Conservation (phyloP, 2,113 vertebrate genomes). For the Chelonoidis abingdonii region DNA sequence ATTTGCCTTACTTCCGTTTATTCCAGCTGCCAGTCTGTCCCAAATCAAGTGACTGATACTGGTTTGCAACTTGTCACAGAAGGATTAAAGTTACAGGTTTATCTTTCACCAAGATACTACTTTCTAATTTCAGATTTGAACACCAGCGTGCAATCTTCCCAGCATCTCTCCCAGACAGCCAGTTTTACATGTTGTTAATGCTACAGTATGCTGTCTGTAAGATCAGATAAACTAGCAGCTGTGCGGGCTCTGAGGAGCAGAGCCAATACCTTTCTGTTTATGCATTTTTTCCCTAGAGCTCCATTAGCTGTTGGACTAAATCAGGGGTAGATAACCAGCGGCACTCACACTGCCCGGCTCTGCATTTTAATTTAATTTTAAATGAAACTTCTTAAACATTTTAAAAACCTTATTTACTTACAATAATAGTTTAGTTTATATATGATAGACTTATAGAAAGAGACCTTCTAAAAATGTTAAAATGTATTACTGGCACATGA, state of each 20-base stretch:
- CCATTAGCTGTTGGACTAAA: not conserved
- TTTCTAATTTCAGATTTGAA: constrained; percentile 64
- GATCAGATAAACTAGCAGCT: constrained; percentile 59
- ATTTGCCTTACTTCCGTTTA: constrained; percentile 23
- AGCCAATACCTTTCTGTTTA: constrained; percentile 33
- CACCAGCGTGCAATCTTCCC: constrained; percentile 47
- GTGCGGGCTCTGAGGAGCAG: constrained; percentile 16
- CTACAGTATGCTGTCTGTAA: constrained; percentile 22
- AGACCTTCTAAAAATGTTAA: too few species aligned
- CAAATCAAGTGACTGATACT: constrained; percentile 47
- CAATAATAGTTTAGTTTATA: too few species aligned
- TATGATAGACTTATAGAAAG: too few species aligned
- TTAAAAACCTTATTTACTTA: too few species aligned
- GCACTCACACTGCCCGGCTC: too few species aligned
- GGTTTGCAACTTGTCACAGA: constrained; percentile 48
- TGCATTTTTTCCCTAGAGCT: not conserved
- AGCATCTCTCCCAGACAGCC: constrained; percentile 25
- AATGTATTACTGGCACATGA: too few species aligned
- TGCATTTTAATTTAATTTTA: too few species aligned
- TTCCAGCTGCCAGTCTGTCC: not conserved
- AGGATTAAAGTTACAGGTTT: constrained; percentile 62
- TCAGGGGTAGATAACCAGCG: too few species aligned
- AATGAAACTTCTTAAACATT: too few species aligned
- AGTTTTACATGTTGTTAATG: not conserved
- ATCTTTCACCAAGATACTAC: constrained; percentile 57